Evolutionary conservation across 1,140 invertebrate genomes (phyloP).

Genomic region (Lutraria rhynchaena): DNA sequence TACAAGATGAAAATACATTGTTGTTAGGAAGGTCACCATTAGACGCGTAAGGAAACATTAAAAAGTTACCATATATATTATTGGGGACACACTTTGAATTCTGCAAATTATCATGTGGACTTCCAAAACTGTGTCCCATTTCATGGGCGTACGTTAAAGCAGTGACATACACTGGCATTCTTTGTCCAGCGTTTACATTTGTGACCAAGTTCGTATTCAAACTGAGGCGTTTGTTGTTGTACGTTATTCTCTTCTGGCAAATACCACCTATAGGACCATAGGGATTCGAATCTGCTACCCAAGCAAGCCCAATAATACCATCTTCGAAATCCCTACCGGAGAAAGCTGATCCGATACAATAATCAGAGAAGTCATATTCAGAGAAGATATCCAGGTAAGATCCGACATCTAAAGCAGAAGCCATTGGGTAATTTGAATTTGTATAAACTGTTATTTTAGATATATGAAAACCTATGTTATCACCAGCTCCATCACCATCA

Average conservation of each 20-base stretch:
- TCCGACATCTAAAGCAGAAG: conserved; percentile 37
- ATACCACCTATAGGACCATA: conserved; percentile 65
- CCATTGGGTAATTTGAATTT: conserved; percentile 60
- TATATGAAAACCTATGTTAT: conserved; percentile 76
- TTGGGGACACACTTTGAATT: conserved; percentile 62
- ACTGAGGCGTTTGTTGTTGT: conserved; percentile 54
- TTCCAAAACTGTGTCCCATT: conserved; percentile 78
- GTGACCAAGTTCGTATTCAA: conserved; percentile 73
- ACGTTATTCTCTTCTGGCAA: conserved; percentile 63
- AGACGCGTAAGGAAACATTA: conserved; percentile 71
- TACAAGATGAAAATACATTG: conserved; percentile 74
- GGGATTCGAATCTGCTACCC: conserved; percentile 68
- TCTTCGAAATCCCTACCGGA: conserved; percentile 71
- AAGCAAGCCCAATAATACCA: conserved; percentile 71
- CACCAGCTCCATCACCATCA: conserved; percentile 71
- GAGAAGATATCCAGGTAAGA: conserved; percentile 73
- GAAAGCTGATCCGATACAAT: conserved; percentile 73
- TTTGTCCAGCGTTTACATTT: conserved; percentile 60
- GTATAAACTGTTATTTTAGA: conserved; percentile 68
- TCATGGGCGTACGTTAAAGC: conserved; percentile 73
- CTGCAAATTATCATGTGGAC: conserved; percentile 65
- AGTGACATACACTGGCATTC: conserved; percentile 49
- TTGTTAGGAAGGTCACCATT: conserved; percentile 70
- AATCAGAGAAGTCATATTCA: conserved; percentile 67
- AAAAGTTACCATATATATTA: conserved; percentile 67